These are phyloP conservation scores for Bruchidius siliquastri DNA, from an alignment of 2,888 invertebrate species.

Conservation along the genomic window DNA sequence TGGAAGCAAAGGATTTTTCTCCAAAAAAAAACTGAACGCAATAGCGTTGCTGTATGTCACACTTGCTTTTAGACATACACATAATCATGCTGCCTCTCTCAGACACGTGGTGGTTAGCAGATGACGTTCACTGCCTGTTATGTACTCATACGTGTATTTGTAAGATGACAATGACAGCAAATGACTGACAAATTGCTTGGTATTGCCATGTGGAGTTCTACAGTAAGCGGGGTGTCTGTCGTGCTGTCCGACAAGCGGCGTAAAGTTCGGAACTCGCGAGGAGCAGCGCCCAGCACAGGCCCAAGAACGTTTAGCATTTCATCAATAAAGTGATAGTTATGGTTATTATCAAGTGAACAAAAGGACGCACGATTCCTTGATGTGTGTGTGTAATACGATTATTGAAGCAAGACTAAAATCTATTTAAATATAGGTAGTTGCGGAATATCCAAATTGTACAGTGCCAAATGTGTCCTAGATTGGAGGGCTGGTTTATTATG, in stretches of 20 bases:
- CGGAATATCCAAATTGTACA: conserved; percentile 22
- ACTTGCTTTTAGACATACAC: too few species aligned
- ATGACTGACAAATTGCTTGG: background rate
- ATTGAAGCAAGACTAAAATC: conserved; percentile 19
- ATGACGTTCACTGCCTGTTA: too few species aligned
- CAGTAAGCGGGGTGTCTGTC: background rate
- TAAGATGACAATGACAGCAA: too few species aligned
- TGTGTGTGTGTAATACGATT: conserved; percentile 30
- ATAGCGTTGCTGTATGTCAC: too few species aligned
- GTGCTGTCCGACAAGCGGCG: background rate
- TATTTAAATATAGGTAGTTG: conserved; percentile 19
- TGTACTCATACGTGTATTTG: too few species aligned
- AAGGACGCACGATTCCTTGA: conserved; percentile 35
- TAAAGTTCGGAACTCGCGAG: background rate
- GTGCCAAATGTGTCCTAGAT: conserved; percentile 26
- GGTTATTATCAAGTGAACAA: conserved; percentile 24
- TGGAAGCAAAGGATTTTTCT: too few species aligned
- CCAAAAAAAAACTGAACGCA: too few species aligned
- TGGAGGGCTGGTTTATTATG: conserved; percentile 29
- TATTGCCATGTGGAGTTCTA: background rate
- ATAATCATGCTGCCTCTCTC: too few species aligned
- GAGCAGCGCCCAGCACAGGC: background rate
- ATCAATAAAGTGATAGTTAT: conserved; percentile 21
- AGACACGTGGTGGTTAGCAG: too few species aligned
- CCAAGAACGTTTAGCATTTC: conserved; percentile 41